phyloP scores from a whole-genome alignment of 2,797 vertebrate genomes.

The Schizothorax lantsangensis region DNA sequence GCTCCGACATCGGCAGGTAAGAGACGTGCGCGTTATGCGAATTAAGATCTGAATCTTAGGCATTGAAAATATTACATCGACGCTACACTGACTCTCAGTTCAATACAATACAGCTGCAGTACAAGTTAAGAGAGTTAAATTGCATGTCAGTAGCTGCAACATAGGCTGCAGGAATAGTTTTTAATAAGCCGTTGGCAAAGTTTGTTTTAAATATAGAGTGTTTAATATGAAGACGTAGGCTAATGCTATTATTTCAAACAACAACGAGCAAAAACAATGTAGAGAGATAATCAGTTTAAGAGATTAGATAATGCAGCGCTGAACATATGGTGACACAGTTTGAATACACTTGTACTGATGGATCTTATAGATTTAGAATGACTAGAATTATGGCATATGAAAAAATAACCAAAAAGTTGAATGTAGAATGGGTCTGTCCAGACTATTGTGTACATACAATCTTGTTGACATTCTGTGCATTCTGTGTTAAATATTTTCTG shows the following conservation, averaged over 20 bases:
- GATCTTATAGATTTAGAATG: background rate
- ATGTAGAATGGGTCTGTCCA: background rate
- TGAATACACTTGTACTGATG: background rate
- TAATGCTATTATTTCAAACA: background rate
- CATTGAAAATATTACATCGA: background rate
- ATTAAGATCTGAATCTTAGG: background rate
- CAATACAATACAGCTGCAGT: background rate
- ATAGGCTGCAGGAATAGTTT: background rate
- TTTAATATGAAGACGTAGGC: background rate
- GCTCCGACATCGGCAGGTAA: slow-evolving; percentile 78
- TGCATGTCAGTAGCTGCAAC: background rate
- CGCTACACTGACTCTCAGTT: background rate
- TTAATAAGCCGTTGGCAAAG: background rate
- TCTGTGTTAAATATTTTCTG: background rate
- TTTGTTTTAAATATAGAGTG: background rate
- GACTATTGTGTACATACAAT: background rate
- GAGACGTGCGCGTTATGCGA: background rate
- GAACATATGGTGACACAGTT: slow-evolving; percentile 12
- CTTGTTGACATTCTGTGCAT: background rate
- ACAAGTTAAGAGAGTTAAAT: background rate
- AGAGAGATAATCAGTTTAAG: slow-evolving; percentile 72
- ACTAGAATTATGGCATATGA: background rate
- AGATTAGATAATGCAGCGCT: slow-evolving; percentile 65
- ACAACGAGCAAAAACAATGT: background rate
- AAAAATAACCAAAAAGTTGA: background rate